Conservation (phyloP, 2,797 vertebrate species). For the Microctenopoma stevenorrisi region DNA sequence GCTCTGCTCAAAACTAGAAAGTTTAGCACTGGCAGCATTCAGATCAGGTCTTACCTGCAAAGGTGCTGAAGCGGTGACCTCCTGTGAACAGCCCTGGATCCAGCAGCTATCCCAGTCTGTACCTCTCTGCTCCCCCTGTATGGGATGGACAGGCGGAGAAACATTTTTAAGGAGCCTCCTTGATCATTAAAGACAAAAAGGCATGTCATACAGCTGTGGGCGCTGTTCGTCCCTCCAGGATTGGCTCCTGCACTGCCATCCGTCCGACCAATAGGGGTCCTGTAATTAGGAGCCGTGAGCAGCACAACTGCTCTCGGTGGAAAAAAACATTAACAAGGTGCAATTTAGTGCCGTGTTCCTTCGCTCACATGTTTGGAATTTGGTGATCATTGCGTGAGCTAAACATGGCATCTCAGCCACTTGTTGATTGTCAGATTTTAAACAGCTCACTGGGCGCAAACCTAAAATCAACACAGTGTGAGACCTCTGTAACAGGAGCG, state of each 20-base stretch:
- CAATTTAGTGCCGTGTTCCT: conserved; percentile 30
- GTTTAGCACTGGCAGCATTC: background rate
- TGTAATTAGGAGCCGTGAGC: conserved; percentile 77
- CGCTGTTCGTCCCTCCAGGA: conserved; percentile 72
- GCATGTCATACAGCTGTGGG: conserved; percentile 62
- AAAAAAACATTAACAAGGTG: conserved; percentile 54
- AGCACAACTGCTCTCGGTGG: conserved; percentile 37
- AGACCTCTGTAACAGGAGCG: conserved; percentile 26
- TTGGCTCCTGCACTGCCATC: conserved; percentile 74
- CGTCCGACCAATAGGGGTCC: conserved; percentile 75
- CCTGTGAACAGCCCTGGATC: conserved; percentile 53
- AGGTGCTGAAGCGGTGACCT: conserved; percentile 61
- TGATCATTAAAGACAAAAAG: conserved; percentile 84
- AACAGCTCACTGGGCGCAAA: conserved; percentile 22
- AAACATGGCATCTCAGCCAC: conserved; percentile 4
- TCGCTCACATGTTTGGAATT: conserved; percentile 53
- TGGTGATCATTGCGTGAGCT: background rate
- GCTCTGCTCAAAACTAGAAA: conserved; percentile 25
- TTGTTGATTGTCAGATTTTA: conserved; percentile 45
- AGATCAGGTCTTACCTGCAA: conserved; percentile 72
- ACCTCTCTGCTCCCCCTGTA: conserved; percentile 68
- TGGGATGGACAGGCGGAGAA: conserved; percentile 41
- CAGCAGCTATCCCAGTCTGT: conserved; percentile 42
- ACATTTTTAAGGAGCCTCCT: conserved; percentile 83
- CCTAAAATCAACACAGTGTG: conserved; percentile 19